phyloP scores from a whole-genome alignment of 2,888 invertebrate species.

The Calliscelio sp. region DNA sequence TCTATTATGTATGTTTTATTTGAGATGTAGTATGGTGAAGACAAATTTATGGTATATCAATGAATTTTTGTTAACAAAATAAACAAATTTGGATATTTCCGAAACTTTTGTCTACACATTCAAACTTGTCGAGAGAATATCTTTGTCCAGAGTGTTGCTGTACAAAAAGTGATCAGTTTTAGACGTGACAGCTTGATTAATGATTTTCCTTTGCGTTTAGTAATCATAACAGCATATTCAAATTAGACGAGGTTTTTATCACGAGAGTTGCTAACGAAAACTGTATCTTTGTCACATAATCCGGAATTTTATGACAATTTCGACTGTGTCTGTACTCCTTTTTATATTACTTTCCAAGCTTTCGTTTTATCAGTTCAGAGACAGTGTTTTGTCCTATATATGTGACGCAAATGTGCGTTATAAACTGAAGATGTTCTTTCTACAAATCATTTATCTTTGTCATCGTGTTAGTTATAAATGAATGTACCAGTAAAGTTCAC shows the following conservation, averaged over 20 bases:
- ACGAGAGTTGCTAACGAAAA: slow-evolving; percentile 26
- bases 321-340: not conserved
- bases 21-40: no score
- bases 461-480: slow-evolving; percentile 62
- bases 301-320: not conserved
- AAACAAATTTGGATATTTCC: no score
- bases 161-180: slow-evolving; percentile 39
- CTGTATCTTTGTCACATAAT: slow-evolving; percentile 13
- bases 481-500: slow-evolving; percentile 23
- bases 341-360: slow-evolving; percentile 25
- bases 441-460: slow-evolving; percentile 62
- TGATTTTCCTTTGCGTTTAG: slow-evolving; percentile 53
- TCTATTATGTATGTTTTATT: no score
- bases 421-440: slow-evolving; percentile 35
- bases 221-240: slow-evolving; percentile 55
- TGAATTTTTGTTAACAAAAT: no score
- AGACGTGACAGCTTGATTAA: slow-evolving; percentile 53
- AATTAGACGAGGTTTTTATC: slow-evolving; percentile 50
- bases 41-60: no score
- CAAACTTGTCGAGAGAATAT: no score
- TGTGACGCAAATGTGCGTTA: slow-evolving; percentile 37
- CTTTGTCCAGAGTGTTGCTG: no score
- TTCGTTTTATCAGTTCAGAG: slow-evolving; percentile 23
- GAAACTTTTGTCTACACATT: no score
- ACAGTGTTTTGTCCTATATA: slow-evolving; percentile 43